A percentile compares a stretch with the other conserved stretches of the same genome.
These are phyloP conservation scores for Drosophila kepulauana DNA, from an alignment of 1,140 invertebrate genomes.

Conservation along the genomic window DNA sequence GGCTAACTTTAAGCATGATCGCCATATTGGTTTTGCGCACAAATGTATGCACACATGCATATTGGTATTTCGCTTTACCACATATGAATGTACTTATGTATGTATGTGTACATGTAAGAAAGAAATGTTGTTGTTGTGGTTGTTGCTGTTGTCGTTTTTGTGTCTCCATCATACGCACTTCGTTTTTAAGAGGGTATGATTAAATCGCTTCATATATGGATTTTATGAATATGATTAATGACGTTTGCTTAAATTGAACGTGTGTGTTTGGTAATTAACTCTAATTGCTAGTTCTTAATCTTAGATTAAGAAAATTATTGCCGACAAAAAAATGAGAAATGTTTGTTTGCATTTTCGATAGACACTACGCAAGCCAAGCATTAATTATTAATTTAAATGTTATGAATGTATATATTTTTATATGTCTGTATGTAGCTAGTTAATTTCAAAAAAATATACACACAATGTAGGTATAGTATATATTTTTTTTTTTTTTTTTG, in stretches of 20 bases:
- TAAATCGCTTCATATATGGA: constrained; percentile 3
- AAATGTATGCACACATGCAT: constrained; percentile 7
- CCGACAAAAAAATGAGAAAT: constrained; percentile 18
- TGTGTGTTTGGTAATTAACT: constrained; percentile 11
- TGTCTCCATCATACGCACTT: constrained; percentile 4
- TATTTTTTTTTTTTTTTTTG: neutral
- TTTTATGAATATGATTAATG: constrained; percentile 11
- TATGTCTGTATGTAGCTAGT: constrained; percentile 12
- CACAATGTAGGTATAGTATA: constrained; percentile 15
- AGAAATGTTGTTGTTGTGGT: constrained; percentile 4
- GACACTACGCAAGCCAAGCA: constrained; percentile 47
- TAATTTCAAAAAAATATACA: constrained; percentile 33
- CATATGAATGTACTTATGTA: constrained; percentile 11
- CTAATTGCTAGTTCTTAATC: constrained; percentile 15
- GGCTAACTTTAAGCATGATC: neutral
- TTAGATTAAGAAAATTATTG: constrained; percentile 29
- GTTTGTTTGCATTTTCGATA: constrained; percentile 13
- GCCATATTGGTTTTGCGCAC: constrained; percentile 6
- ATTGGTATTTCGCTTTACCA: constrained; percentile 9
- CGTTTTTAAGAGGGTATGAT: neutral
- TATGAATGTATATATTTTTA: constrained; percentile 2
- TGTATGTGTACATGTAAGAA: constrained; percentile 15
- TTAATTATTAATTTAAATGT: constrained; percentile 14
- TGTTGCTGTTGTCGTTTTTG: constrained; percentile 7
- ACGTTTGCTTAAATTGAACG: constrained; percentile 22